Evolutionary conservation across 2,113 vertebrate species (phyloP), one percentile per base, ranked within the genome.

Genomic region (Trinectes maculatus): DNA sequence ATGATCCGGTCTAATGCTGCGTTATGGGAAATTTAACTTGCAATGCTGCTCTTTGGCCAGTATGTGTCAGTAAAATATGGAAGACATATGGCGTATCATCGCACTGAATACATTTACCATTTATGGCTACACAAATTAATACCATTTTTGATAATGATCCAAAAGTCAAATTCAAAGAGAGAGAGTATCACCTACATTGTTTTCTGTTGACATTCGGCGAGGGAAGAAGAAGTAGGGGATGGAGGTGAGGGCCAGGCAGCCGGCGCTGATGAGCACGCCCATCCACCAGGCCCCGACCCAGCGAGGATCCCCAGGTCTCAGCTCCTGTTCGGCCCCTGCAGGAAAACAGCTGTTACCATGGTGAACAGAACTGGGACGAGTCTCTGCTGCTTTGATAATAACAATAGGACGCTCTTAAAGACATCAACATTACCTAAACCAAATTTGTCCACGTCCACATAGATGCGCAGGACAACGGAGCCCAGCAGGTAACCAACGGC

Each of bases 201-300:
- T 13, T 8, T 88, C 83, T 25, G 60, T 13, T 3, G 54, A 67
- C 88, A 94, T 90, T 6, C 25, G 40, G 3, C 90, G 91, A 48
- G 98, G 98, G 71, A 99, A 99, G 89, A 98, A 98, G 80, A 98
- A 98, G 80, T 98, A 99, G 0, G 97, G 98, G 49, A 96, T 90
- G 66, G 96, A 98, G 0, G 93, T 93, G 69, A 98, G 67, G 19
- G 93, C 77, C 80, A 99, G 79, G 73, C 87, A 91, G 59, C 79
- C 93, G 0, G 94, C 89, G 31, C 94, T 88, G 63, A 99, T 89
- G 59, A 99, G 93, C 55, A 98, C 91, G 22, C 98, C 98, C 68
- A 99, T 82, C 98, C 98, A 99, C 98, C 98, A 99, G 48, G 97
- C 98, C 31, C 98, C 98, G 0, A 99, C 94, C 97, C 97, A 99